Evolutionary conservation across 1,140 invertebrate genomes (phyloP).

Genomic region (Watersipora subatra): DNA sequence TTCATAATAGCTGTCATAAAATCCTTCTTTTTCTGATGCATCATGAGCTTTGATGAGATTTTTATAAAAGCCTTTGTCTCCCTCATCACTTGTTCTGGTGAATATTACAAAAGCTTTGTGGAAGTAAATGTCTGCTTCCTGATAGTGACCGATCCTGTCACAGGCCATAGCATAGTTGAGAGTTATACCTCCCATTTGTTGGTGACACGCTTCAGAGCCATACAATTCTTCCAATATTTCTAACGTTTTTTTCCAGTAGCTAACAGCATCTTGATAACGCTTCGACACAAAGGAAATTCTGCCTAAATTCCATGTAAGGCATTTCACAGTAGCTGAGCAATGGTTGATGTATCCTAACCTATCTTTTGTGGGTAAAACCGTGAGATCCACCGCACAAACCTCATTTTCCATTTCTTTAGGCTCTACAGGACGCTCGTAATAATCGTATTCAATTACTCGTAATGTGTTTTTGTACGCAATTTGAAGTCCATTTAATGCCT

Average conservation of each 20-base stretch:
- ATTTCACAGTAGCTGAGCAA: background rate
- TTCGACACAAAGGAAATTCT: background rate
- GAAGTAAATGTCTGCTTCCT: background rate
- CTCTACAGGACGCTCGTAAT: no score
- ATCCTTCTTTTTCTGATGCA: background rate
- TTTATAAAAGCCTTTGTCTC: background rate
- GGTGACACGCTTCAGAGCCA: background rate
- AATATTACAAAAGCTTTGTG: background rate
- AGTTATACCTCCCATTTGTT: background rate
- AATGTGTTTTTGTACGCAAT: no score
- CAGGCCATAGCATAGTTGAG: background rate
- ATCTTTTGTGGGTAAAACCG: no score
- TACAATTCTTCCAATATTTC: background rate
- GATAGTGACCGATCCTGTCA: background rate
- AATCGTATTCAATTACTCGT: no score
- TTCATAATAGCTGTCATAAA: background rate
- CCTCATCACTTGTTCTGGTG: background rate
- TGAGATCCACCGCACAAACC: background rate
- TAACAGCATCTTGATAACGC: background rate
- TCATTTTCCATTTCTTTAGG: background rate
- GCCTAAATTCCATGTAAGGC: background rate
- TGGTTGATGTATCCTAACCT: background rate
- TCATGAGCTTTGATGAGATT: background rate
- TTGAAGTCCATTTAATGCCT: no score
- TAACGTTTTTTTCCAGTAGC: background rate